phyloP scores from a whole-genome alignment of 2,888 invertebrate genomes.

The Drosophila putrida region DNA sequence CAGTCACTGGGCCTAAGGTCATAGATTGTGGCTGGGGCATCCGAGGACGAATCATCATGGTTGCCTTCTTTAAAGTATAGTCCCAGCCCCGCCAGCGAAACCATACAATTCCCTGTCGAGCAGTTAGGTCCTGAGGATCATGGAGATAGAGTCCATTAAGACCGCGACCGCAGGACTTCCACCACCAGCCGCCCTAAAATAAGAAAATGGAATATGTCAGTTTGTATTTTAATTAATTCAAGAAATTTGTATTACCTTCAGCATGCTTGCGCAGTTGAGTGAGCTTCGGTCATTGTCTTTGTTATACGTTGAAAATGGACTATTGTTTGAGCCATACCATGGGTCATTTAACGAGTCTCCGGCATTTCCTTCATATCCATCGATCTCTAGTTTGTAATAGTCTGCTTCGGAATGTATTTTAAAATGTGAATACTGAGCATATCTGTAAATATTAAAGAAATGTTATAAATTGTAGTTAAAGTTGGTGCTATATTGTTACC shows the following conservation, averaged over 20 bases:
- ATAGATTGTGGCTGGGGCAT: constrained; percentile 79
- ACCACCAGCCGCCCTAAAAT: constrained; percentile 95
- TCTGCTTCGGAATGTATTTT: constrained; percentile 96
- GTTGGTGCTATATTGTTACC: constrained; percentile 86
- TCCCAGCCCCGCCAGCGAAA: constrained; percentile 98
- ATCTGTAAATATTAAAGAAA: constrained; percentile 86
- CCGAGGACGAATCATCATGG: constrained; percentile 95
- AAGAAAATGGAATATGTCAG: background rate
- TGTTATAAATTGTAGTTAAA: no score
- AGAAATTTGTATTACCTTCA: constrained; percentile 87
- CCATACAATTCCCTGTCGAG: constrained; percentile 97
- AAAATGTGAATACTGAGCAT: constrained; percentile 96
- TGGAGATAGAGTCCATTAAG: constrained; percentile 95
- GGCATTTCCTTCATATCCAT: constrained; percentile 95
- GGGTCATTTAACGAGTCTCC: constrained; percentile 97
- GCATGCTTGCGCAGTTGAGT: constrained; percentile 96
- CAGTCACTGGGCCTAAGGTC: constrained; percentile 64
- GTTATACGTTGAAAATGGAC: constrained; percentile 96
- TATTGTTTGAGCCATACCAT: constrained; percentile 97
- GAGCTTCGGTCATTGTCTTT: constrained; percentile 96
- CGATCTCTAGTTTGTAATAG: constrained; percentile 96
- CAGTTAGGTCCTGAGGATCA: constrained; percentile 95
- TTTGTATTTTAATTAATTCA: no score
- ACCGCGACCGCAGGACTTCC: constrained; percentile 96
- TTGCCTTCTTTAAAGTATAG: constrained; percentile 94